Evolutionary conservation across 2,888 invertebrate species (phyloP).

Genomic region (Trisateles emortualis): DNA sequence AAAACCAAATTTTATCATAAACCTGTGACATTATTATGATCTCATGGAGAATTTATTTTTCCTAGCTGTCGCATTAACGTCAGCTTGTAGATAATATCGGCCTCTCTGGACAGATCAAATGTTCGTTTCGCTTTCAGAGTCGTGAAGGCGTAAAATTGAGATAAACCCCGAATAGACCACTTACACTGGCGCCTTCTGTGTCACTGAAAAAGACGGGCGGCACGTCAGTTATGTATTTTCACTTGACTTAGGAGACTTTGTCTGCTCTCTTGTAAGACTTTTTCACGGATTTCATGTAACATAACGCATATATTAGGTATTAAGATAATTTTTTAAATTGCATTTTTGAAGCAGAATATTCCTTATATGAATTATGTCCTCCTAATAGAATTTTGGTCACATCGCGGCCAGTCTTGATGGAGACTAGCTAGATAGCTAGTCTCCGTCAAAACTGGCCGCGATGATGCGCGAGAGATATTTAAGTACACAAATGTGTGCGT

Average conservation of each 20-base stretch:
- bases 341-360: too few relatives aligned
- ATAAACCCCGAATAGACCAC: conserved; percentile 65
- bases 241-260: neutral
- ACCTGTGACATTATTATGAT: conserved; percentile 15
- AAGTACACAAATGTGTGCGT: too few relatives aligned
- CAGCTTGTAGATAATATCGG: conserved; percentile 73
- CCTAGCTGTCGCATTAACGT: conserved; percentile 72
- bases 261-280: too few relatives aligned
- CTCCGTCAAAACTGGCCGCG: too few relatives aligned
- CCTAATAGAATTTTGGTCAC: too few relatives aligned
- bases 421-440: too few relatives aligned
- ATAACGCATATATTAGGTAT: too few relatives aligned
- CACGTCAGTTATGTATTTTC: conserved; percentile 15
- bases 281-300: too few relatives aligned
- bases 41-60: conserved; percentile 45
- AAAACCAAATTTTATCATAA: neutral
- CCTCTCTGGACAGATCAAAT: conserved; percentile 73
- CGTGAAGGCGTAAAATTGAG: conserved; percentile 74
- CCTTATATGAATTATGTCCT: too few relatives aligned
- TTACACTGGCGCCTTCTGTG: conserved; percentile 30
- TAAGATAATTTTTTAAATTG: too few relatives aligned
- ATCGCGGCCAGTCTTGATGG: too few relatives aligned
- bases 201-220: conserved; percentile 18
- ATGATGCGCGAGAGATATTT: too few relatives aligned
- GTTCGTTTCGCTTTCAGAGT: conserved; percentile 70